A percentile compares a stretch with the other conserved stretches of the same genome.
Conservation (phyloP, 2,888 invertebrate species). For the Petrolisthes manimaculis region DNA sequence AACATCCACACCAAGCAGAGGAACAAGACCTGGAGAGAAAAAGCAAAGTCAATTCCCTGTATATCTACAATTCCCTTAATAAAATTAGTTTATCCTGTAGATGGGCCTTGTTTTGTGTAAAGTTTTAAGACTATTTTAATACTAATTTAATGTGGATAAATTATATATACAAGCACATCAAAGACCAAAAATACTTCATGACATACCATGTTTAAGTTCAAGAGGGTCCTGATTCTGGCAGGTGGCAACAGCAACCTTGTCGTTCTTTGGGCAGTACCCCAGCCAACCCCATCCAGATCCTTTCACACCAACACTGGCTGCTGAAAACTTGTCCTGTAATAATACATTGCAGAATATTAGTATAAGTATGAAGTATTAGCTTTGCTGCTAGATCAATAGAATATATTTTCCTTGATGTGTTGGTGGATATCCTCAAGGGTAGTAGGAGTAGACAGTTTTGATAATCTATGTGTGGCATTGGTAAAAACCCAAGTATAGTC, state of each 20-base stretch:
- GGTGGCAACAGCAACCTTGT: slow-evolving; percentile 83
- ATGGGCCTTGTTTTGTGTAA: no score
- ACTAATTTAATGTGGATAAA: no score
- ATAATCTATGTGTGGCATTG: no score
- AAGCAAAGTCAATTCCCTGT: neutral
- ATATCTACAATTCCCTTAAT: no score
- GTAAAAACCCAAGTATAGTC: no score
- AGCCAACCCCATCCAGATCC: slow-evolving; percentile 99
- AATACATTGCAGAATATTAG: neutral
- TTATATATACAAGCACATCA: no score
- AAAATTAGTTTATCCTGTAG: no score
- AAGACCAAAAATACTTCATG: neutral
- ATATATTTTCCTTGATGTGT: no score
- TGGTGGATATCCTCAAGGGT: neutral
- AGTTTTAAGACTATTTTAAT: no score
- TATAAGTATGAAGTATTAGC: no score
- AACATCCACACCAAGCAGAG: slow-evolving; percentile 94
- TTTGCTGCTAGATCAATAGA: no score
- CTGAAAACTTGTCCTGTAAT: slow-evolving; percentile 85
- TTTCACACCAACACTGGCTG: slow-evolving; percentile 87
- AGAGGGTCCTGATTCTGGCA: slow-evolving; percentile 91
- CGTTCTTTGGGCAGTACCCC: slow-evolving; percentile 84
- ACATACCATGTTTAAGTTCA: slow-evolving; percentile 75
- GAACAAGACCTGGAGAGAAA: slow-evolving; percentile 80
- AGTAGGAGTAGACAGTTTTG: no score